Base-by-base conservation (phyloP, 2,113 vertebrate genomes). In the Anarhynchus alexandrinus region DNA sequence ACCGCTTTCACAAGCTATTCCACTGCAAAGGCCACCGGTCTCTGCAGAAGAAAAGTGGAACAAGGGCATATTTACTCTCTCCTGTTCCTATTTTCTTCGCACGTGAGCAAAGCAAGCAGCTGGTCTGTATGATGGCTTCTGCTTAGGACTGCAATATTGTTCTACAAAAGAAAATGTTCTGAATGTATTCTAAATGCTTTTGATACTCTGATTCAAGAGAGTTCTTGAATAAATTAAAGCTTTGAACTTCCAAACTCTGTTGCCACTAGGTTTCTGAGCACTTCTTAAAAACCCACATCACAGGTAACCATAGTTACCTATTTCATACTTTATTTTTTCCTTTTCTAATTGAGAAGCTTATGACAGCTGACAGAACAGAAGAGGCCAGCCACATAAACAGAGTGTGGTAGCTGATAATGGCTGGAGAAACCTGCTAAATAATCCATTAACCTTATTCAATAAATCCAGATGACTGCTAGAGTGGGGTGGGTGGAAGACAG, bases 291-390 rank as follows among this genome's bases (percentile, higher is more conserved):
- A 70, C 30, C 51, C 61, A 69, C 88, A 94, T 95, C 83, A 82
- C 54, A 93, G 42, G 96, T 97, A 97, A 96, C 96, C 95, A 97
- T 97, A 96, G 97, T 67, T 96, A 97, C 96, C 86, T 74, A 87
- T 87, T 87, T 51, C 47, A 71, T 62, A 65, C n/a, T 8, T 43
- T 25, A 40, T 76, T 47, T 22, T 38, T 2, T 0, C 42, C 54
- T 64, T 95, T 95, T 81, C 92, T 96, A 97, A 96, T 91, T 94
- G 95, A 96, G 76, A 88, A 88, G 74, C 84, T 96, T 85, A 82
- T 91, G 91, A 89, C 86, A 94, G 80, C 84, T 74, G 78, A 91
- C 38, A 88, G 86, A 86, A 81, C 15, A 79, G 89, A 55, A 84
- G 69, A 92, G 91, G 83, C 73, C 78, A 83, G 82, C 43, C 66